Evolutionary conservation across 2,113 vertebrate genomes (phyloP), one percentile per base, ranked within the genome.

Genomic region (Corapipo altera): DNA sequence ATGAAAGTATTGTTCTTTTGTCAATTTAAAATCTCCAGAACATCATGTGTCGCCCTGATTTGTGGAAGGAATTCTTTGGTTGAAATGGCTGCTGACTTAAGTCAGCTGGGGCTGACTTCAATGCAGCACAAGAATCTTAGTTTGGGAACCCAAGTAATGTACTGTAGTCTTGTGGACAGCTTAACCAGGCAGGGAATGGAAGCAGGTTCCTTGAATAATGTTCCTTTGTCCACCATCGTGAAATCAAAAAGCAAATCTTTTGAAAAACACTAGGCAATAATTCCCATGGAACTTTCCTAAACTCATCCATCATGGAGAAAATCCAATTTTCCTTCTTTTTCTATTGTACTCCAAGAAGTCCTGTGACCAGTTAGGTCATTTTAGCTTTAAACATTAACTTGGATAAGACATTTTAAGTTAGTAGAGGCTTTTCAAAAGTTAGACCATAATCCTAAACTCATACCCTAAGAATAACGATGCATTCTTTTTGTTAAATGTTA

Each of bases 311-410:
- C 92, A 95, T 85, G 80, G 70, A 88, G 70, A 76, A 97, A 96
- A 96, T 94, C 86, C 73, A 89, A 94, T 94, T 96, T 93, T 89
- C 77, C 62, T 89, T 95, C 91, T 96, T 95, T 85, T 66, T 96
- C 49, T 85, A 62, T 95, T 95, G 83, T 95, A 62, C 77, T 90
- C n/a, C 62, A 76, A 73, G 83, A 94, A 92, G 49, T 80, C 96
- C 85, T 71, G 73, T 96, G 93, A 95, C 79, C 62, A 89, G 57
- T 84, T 94, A 93, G 96, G 93, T 93, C 83, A 86, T 96, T 96
- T 92, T 76, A 87, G 49, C 79, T 91, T 95, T 93, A 93, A 92
- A 96, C 3, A 24, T 88, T 95, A 87, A 94, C 76, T 77, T 89
- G 2, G 9, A 76, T 88, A 85, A 94, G 88, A 64, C 52, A 82